Percentiles rank a stretch among this genome's conserved stretches.
These are phyloP conservation scores for Gibbula magus DNA, from an alignment of 2,888 invertebrate genomes.

Conservation along the genomic window DNA sequence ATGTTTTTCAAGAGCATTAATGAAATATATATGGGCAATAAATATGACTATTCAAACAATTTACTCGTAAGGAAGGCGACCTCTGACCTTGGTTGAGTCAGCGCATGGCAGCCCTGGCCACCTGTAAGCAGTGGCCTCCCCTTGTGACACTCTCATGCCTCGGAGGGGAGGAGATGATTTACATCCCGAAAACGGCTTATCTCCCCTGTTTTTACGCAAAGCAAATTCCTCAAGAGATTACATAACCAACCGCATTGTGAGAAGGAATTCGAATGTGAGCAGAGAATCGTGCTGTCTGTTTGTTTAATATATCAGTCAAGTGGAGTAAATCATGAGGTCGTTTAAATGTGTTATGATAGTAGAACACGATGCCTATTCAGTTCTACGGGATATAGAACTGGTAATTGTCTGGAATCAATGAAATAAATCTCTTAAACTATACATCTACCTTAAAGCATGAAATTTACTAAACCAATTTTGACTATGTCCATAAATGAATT, in stretches of 20 bases:
- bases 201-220: neutral
- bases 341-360: too few relatives aligned
- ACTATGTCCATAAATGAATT: too few relatives aligned
- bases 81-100: neutral
- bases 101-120: neutral
- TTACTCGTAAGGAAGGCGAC: slow-evolving; percentile 12
- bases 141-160: neutral
- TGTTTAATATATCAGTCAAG: too few relatives aligned
- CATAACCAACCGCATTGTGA: slow-evolving; percentile 3
- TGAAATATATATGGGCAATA: slow-evolving; percentile 29
- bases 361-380: too few relatives aligned
- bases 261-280: too few relatives aligned
- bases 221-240: neutral
- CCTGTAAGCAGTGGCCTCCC: neutral
- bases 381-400: too few relatives aligned
- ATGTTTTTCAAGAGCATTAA: slow-evolving; percentile 18
- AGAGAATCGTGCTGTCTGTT: too few relatives aligned
- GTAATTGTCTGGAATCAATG: too few relatives aligned
- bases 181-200: neutral
- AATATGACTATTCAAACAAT: slow-evolving; percentile 28
- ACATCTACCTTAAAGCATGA: too few relatives aligned
- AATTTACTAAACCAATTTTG: too few relatives aligned
- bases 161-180: neutral
- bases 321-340: too few relatives aligned
- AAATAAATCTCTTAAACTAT: too few relatives aligned